Evolutionary conservation across 2,888 invertebrate species (phyloP), one percentile per base, ranked within the genome.

Genomic region (Lasioglossum malachurum): DNA sequence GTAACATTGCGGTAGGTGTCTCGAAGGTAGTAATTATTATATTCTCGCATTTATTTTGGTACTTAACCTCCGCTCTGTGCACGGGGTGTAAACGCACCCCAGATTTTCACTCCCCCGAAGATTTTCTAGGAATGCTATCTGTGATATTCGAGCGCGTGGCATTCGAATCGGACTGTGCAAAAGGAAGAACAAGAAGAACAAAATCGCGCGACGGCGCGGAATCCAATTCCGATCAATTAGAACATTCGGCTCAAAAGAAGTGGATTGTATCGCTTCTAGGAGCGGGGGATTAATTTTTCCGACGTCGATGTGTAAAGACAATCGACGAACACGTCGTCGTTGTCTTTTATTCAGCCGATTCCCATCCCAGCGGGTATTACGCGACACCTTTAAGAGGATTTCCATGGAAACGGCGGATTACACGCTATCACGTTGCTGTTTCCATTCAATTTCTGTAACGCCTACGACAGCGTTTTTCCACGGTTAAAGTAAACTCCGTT

Each of bases 391-490:
- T 14, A 16, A 19, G 53, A 49, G 31, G 46, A 82, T 78, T 78
- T 72, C n/a, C n/a, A 75, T 38, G 64, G 57, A 31, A 72, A 72
- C 41, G 60, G n/a, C 5, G 38, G 75, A 76, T 83, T 60, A 49
- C 71, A 4, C 64, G 64, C 31, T n/a, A 31, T 12, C 64, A 46
- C 44, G 53, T 72, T n/a, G 16, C 53, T 77, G 73, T 83, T 84
- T 72, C 75, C 72, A 78, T 84, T 72, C 72, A 85, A 85, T 85
- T 85, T 79, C 41, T 41, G 60, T 71, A 80, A 57, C 76, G 71
- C 67, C 2, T 10, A 60, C 53, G 64, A 57, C 72, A 38, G 16
- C 72, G 57, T 79, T 72, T 73, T 49, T 57, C 69, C 71, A 41
- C 46, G n/a, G 44, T 10, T 27, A 53, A 27, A 35, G 73, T 80